phyloP scores from a whole-genome alignment of 2,797 vertebrate genomes.

The Scleropages formosus region DNA sequence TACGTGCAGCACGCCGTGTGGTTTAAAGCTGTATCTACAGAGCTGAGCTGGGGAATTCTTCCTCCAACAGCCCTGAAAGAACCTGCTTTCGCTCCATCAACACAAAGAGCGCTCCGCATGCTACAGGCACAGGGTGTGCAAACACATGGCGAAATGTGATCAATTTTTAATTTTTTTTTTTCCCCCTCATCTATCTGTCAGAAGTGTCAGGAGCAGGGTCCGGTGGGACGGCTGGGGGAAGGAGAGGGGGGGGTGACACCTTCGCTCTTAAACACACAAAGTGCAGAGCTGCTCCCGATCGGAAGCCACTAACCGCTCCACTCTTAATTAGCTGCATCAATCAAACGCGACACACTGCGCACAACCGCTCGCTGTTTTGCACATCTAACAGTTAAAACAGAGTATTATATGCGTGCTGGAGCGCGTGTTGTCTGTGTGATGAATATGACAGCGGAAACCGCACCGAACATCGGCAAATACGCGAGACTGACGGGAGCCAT shows the following conservation, averaged over 20 bases:
- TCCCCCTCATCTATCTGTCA: slow-evolving; percentile 63
- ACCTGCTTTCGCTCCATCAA: slow-evolving; percentile 48
- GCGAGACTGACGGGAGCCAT: too few relatives aligned
- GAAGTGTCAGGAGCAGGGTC: slow-evolving; percentile 47
- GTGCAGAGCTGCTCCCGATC: background rate
- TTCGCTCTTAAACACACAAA: background rate
- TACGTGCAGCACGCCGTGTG: slow-evolving; percentile 44
- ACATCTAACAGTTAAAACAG: background rate
- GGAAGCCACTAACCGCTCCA: background rate
- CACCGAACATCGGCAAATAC: too few relatives aligned
- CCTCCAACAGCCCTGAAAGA: slow-evolving; percentile 54
- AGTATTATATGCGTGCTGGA: background rate
- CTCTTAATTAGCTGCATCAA: slow-evolving; percentile 4
- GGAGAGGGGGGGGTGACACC: background rate
- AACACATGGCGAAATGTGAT: slow-evolving; percentile 52
- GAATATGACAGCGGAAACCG: too few relatives aligned
- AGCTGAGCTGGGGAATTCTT: slow-evolving; percentile 60
- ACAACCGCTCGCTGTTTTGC: background rate
- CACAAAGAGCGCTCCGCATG: slow-evolving; percentile 41
- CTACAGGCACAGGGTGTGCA: background rate
- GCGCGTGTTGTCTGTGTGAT: too few relatives aligned
- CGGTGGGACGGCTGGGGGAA: background rate
- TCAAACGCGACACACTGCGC: background rate
- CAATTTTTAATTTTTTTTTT: slow-evolving; percentile 66
- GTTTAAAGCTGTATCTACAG: slow-evolving; percentile 61